Evolutionary conservation across 2,113 vertebrate genomes (phyloP).

Genomic region (Barbus barbus): DNA sequence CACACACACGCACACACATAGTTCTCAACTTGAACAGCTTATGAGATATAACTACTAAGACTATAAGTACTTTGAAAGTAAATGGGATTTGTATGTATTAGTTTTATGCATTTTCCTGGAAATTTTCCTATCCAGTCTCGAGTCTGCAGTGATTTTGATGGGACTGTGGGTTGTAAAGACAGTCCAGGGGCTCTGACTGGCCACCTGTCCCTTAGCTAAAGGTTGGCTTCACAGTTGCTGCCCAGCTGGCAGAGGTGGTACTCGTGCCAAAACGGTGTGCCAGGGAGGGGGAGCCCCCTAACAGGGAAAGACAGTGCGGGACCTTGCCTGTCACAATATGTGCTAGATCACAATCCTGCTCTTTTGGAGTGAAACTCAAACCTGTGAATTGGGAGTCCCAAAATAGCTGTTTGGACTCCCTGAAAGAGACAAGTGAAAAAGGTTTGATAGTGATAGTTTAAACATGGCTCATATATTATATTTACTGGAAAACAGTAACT

Average conservation of each 20-base stretch:
- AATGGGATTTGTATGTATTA: neutral
- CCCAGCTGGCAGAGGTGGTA: conserved; percentile 48
- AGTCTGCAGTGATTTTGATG: neutral
- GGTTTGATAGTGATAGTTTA: neutral
- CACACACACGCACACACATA: conserved; percentile 13
- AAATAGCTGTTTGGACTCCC: neutral
- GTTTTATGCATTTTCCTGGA: neutral
- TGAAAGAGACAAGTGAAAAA: neutral
- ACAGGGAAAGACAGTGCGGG: conserved; percentile 49
- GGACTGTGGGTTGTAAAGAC: conserved; percentile 23
- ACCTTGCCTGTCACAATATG: conserved; percentile 53
- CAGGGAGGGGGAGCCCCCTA: conserved; percentile 36
- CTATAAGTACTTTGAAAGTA: neutral
- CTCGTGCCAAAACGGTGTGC: conserved; percentile 18
- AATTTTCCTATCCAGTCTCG: neutral
- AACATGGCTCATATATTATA: neutral
- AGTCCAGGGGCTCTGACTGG: conserved; percentile 21
- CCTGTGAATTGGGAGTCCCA: conserved; percentile 9
- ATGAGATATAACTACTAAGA: neutral
- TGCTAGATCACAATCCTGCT: conserved; percentile 47
- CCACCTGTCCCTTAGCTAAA: conserved; percentile 48
- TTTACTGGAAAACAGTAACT: too few relatives aligned
- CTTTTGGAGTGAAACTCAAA: conserved; percentile 22
- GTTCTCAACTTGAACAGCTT: neutral
- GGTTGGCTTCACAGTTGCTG: conserved; percentile 22